These are phyloP conservation scores for Cylloceria caligata DNA, from an alignment of 2,888 invertebrate genomes.

Conservation along the genomic window DNA sequence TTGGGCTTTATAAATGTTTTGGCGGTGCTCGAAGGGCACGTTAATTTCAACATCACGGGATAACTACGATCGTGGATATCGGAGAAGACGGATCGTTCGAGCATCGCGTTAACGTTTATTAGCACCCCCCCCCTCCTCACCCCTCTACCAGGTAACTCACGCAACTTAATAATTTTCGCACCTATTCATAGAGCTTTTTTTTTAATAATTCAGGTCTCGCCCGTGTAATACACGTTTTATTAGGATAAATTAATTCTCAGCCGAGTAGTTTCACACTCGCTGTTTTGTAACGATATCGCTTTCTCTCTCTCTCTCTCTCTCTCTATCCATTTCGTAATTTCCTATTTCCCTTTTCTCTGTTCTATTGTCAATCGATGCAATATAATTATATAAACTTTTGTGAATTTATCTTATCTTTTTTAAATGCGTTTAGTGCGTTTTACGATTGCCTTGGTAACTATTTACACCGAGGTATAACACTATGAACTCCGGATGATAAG, in stretches of 20 bases:
- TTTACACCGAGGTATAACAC: slow-evolving; percentile 44
- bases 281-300: slow-evolving; percentile 36
- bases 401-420: slow-evolving; percentile 54
- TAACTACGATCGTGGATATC: neutral
- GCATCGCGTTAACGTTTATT: slow-evolving; percentile 2
- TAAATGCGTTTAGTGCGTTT: slow-evolving; percentile 49
- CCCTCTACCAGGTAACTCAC: slow-evolving; percentile 21
- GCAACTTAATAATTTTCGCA: slow-evolving; percentile 29
- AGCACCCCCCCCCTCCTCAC: too few species aligned
- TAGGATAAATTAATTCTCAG: slow-evolving; percentile 45
- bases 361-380: slow-evolving; percentile 81
- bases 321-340: too few species aligned
- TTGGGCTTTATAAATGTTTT: neutral
- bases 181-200: slow-evolving; percentile 33
- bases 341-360: slow-evolving; percentile 54
- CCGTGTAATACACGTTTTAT: slow-evolving; percentile 47
- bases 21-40: slow-evolving; percentile 5
- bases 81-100: slow-evolving; percentile 4
- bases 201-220: slow-evolving; percentile 43
- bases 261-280: slow-evolving; percentile 33
- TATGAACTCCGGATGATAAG: slow-evolving; percentile 27
- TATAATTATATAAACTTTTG: slow-evolving; percentile 70
- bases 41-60: neutral
- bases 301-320: slow-evolving; percentile 16
- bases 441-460: slow-evolving; percentile 50